phyloP scores from a whole-genome alignment of 2,797 vertebrate species.

The Taeniopygia guttata region DNA sequence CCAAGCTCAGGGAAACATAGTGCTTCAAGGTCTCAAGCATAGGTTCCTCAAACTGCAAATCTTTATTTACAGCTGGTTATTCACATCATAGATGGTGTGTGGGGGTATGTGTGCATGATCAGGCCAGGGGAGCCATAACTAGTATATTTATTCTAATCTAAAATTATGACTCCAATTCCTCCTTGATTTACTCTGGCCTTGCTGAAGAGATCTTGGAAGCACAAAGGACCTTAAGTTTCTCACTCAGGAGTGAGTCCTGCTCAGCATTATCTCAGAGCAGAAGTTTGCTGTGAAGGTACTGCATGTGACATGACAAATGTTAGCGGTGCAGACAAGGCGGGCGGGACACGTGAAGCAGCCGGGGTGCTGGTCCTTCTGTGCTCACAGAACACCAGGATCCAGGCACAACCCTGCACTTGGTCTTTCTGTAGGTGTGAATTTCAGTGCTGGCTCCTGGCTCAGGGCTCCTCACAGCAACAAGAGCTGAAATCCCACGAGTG shows the following conservation, averaged over 20 bases:
- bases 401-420: not conserved
- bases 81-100: not conserved
- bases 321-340: fast-evolving
- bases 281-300: not conserved
- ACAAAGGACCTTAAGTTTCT: not conserved
- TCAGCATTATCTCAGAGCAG: not conserved
- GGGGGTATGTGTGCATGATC: not conserved
- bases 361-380: not conserved
- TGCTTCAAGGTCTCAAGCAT: not conserved
- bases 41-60: not conserved
- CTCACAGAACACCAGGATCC: not conserved
- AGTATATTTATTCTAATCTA: not conserved
- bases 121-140: not conserved
- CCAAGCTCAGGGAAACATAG: not conserved
- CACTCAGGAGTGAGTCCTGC: not conserved
- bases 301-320: not conserved
- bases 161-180: not conserved
- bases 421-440: not conserved
- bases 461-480: not conserved
- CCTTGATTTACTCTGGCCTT: not conserved
- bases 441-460: not conserved
- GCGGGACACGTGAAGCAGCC: not conserved
- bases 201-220: not conserved
- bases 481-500: not conserved
- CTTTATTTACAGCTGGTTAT: not conserved